Evolutionary conservation across 2,113 vertebrate species (phyloP).

Genomic region (Alligator sinensis): DNA sequence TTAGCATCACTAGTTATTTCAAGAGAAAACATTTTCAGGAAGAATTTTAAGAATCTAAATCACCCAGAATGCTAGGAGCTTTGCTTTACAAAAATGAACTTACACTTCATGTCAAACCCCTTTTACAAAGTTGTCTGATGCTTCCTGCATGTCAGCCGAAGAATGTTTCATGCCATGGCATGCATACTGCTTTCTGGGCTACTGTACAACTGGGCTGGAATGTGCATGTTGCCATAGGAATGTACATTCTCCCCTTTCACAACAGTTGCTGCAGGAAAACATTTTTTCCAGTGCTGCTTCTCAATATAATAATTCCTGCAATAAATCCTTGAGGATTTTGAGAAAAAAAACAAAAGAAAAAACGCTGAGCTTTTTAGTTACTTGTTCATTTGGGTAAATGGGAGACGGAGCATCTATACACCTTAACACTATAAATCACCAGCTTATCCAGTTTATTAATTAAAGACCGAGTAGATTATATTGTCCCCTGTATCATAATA

Average conservation of each 20-base stretch:
- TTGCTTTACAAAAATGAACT: constrained; percentile 13
- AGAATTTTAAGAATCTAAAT: neutral
- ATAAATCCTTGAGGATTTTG: neutral
- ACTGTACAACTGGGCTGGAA: constrained; percentile 1
- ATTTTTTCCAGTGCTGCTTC: constrained; percentile 1
- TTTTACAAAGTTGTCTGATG: neutral
- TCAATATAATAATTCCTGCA: neutral
- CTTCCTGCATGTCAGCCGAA: neutral
- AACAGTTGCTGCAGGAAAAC: constrained; percentile 26
- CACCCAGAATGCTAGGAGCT: neutral
- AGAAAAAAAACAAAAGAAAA: neutral
- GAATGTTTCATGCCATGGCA: neutral
- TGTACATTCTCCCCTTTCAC: neutral
- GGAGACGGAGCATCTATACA: fast-evolving
- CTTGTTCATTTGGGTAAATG: neutral
- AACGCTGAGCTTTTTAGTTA: too few species aligned
- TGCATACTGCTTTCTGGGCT: neutral
- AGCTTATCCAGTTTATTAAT: fast-evolving
- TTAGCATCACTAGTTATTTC: neutral
- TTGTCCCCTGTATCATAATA: neutral
- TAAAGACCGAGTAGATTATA: neutral
- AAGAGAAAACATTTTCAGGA: neutral
- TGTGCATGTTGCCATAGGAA: neutral
- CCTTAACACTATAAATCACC: neutral
- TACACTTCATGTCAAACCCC: neutral